Percentiles rank a stretch among this genome's conserved stretches.
Conservation (phyloP, 2,888 invertebrate species). For the Brachynemurus nebulosus region DNA sequence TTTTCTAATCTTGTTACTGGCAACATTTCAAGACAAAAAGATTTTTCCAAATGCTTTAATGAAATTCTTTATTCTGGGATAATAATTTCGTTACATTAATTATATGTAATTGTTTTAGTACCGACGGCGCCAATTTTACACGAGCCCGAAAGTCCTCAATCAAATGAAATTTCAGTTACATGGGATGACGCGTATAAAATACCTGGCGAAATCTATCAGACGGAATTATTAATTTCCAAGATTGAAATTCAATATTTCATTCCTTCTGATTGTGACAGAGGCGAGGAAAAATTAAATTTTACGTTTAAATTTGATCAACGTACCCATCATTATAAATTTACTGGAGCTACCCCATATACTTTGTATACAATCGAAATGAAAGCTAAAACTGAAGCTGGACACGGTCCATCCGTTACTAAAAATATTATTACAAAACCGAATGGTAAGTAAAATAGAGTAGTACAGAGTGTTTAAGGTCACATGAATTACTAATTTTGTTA, state of each 20-base stretch:
- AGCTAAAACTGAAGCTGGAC: conserved; percentile 4
- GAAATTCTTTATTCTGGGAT: too few relatives aligned
- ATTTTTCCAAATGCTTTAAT: too few relatives aligned
- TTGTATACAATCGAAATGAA: conserved; percentile 1
- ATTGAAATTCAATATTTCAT: neutral
- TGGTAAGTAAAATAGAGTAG: neutral
- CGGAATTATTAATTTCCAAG: neutral
- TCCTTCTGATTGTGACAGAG: neutral
- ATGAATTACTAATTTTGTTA: too few relatives aligned
- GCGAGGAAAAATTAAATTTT: neutral
- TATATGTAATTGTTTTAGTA: too few relatives aligned
- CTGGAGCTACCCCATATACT: neutral
- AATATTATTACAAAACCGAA: neutral
- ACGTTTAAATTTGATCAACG: neutral
- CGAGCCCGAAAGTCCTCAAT: too few relatives aligned
- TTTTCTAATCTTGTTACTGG: too few relatives aligned
- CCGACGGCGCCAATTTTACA: too few relatives aligned
- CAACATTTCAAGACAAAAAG: too few relatives aligned
- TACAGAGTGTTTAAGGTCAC: too few relatives aligned
- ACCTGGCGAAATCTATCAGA: neutral
- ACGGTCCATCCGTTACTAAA: neutral
- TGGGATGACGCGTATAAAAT: neutral
- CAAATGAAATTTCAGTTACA: neutral
- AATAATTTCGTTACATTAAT: too few relatives aligned
- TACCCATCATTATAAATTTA: neutral